Evolutionary conservation across 2,797 vertebrate genomes (phyloP), one percentile per base, ranked within the genome.

Genomic region (Lacerta viridis): DNA sequence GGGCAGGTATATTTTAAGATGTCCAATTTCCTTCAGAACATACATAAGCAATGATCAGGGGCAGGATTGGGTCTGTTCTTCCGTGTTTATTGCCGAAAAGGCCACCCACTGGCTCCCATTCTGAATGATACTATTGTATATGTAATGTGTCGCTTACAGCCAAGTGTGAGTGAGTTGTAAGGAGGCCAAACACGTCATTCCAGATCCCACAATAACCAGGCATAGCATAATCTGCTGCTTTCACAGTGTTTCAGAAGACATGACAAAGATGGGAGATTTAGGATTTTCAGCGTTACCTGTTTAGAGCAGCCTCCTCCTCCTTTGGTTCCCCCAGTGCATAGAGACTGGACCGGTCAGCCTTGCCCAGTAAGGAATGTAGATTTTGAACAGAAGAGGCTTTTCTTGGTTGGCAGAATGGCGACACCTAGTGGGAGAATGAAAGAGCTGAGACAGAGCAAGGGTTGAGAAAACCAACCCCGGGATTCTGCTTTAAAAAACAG

Each of bases 361-460:
- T 98, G 89, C 97, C 97, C 93, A 98, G 97, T 2, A 97, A 90
- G 3, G 93, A 93, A 36, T 96, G 95, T 80, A 99, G 97, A 94
- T 97, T 99, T 96, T 99, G 99, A 83, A 98, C 93, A 50, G 98
- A 99, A 86, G 97, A 93, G 0, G 98, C 97, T 96, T 98, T 99
- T 88, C 93, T 97, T 93, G 97, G 96, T 94, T 98, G 98, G 95
- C 97, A 96, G 94, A 98, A 97, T 87, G 98, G 97, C 89, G 98
- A 97, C 97, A 97, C 98, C 99, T 99, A 95, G 94, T 97, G 97
- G 97, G 88, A 87, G 94, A 88, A 93, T 29, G 2, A 39, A 83
- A 92, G 80, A 84, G 95, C 88, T 93, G 92, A 91, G 94, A 89
- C 83, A 96, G 88, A 93, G 78, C 72, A 85, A 27, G 17, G 36